Percentiles rank a stretch among this genome's conserved stretches.
phyloP scores from a whole-genome alignment of 2,888 invertebrate genomes.

The Lumbricus terrestris region DNA sequence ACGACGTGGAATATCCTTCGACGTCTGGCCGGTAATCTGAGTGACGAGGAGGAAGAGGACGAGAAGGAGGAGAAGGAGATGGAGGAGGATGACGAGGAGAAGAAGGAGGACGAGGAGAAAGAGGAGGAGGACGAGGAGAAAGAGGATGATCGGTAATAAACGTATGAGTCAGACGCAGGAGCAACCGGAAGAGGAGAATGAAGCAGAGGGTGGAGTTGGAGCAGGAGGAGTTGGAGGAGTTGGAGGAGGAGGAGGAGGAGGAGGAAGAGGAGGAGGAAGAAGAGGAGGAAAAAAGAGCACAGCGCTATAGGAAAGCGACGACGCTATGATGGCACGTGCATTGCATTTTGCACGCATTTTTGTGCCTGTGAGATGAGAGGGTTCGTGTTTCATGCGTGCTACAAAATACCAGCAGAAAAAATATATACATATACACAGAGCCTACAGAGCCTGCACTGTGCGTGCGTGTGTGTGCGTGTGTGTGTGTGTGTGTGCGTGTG shows the following conservation, averaged over 20 bases:
- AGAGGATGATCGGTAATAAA: neutral
- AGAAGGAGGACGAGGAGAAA: neutral
- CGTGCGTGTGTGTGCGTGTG: neutral
- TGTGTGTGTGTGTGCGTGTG: too few species aligned
- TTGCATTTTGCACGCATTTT: too few species aligned
- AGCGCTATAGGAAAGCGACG: too few species aligned
- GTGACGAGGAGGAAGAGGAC: neutral
- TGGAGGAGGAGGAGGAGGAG: neutral
- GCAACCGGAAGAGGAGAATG: neutral
- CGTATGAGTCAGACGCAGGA: neutral
- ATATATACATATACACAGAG: neutral
- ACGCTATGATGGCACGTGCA: too few species aligned
- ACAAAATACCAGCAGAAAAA: neutral
- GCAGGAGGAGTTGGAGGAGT: neutral
- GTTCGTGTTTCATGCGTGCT: neutral
- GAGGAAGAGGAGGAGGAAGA: neutral
- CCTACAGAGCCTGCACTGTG: neutral
- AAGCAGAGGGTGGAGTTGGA: neutral
- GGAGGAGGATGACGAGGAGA: neutral
- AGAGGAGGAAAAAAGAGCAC: too few species aligned
- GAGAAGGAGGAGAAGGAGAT: too few species aligned
- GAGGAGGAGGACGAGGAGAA: neutral
- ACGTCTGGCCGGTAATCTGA: neutral
- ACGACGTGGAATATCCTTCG: slow-evolving; percentile 3
- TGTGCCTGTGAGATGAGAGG: too few species aligned